These are phyloP conservation scores for Phataginus tetradactyla DNA, from an alignment of 2,797 vertebrate species.

Conservation along the genomic window DNA sequence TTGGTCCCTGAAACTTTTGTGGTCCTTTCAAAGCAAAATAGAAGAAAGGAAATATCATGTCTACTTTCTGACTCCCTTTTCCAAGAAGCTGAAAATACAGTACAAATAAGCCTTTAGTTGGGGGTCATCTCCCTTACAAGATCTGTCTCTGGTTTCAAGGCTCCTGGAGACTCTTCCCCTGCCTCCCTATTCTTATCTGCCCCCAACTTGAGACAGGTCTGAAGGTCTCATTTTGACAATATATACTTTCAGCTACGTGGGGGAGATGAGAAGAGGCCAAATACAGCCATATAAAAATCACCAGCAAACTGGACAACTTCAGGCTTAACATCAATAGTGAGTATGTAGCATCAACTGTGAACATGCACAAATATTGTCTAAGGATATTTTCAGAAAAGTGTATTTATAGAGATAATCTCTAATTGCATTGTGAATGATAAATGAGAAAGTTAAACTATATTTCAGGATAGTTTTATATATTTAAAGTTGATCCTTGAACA, in stretches of 20 bases:
- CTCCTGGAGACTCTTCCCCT: not conserved
- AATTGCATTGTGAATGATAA: constrained; percentile 44
- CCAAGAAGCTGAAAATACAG: not conserved
- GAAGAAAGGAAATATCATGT: not conserved
- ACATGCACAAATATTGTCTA: constrained; percentile 21
- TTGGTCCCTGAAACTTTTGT: constrained; percentile 30
- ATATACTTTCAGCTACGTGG: constrained; percentile 17
- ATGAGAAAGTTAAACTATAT: constrained; percentile 19
- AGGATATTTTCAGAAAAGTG: constrained; percentile 52
- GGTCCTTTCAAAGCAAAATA: constrained; percentile 50
- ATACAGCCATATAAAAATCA: not conserved
- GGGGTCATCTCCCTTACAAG: not conserved
- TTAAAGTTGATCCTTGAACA: not conserved
- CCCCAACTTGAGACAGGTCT: not conserved
- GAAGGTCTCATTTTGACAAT: constrained; percentile 45
- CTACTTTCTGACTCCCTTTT: constrained; percentile 49
- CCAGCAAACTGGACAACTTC: not conserved
- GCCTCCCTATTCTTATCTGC: not conserved
- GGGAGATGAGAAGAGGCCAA: constrained; percentile 36
- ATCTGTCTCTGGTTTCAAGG: not conserved
- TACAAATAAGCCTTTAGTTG: not conserved
- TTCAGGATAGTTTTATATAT: constrained; percentile 24
- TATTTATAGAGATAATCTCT: constrained; percentile 33
- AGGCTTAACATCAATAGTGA: constrained; percentile 28
- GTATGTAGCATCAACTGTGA: not conserved